phyloP scores from a whole-genome alignment of 2,797 vertebrate species.

The Apodemus agrarius region DNA sequence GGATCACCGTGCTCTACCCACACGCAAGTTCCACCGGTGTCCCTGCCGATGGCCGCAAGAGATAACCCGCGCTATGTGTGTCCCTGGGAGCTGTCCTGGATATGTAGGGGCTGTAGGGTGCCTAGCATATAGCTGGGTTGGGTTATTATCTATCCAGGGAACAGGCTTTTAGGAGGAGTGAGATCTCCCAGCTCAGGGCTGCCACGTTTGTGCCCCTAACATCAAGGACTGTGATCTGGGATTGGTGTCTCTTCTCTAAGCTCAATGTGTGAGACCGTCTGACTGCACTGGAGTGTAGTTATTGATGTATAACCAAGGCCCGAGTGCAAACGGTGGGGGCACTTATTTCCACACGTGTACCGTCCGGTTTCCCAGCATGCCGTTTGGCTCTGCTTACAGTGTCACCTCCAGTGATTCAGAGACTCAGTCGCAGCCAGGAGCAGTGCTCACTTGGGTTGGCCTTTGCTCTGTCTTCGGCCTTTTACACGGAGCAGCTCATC shows the following conservation, averaged over 20 bases:
- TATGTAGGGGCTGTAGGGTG: not conserved
- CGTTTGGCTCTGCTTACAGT: not conserved
- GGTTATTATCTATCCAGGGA: not conserved
- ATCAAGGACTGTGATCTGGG: not conserved
- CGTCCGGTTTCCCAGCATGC: not conserved
- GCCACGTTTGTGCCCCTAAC: not conserved
- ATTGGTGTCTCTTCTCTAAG: not conserved
- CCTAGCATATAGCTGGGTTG: not conserved
- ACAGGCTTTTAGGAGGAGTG: not conserved
- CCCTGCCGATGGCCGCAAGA: conserved; percentile 60
- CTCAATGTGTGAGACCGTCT: not conserved
- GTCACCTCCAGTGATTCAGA: not conserved
- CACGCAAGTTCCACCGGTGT: not conserved
- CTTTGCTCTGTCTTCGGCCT: not conserved
- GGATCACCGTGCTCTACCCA: not conserved
- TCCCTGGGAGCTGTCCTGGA: not conserved
- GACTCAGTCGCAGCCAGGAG: not conserved
- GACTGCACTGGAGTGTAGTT: not conserved
- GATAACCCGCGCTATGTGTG: not conserved
- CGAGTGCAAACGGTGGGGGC: not conserved
- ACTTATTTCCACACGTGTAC: rapidly evolving
- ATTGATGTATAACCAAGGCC: not conserved
- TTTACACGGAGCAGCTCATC: not conserved
- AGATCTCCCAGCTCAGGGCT: not conserved
- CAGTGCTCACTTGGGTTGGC: rapidly evolving